Conservation (phyloP, 1,140 invertebrate species). For the Ips nitidus region DNA sequence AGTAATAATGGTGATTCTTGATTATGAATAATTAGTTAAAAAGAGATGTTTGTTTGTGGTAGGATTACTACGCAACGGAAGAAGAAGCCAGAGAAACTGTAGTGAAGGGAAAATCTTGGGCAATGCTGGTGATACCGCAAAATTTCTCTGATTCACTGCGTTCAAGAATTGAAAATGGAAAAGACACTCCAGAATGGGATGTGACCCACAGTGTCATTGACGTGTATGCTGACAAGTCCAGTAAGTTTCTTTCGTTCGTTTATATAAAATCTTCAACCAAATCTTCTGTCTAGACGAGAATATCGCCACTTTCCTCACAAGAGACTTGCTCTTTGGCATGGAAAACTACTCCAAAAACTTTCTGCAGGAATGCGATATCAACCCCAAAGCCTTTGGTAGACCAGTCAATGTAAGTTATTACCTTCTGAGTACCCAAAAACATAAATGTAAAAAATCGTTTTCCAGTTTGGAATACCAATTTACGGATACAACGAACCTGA, state of each 20-base stretch:
- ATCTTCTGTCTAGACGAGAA: slow-evolving; percentile 72
- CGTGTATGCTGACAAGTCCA: slow-evolving; percentile 89
- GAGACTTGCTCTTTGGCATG: slow-evolving; percentile 78
- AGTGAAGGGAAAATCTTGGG: slow-evolving; percentile 77
- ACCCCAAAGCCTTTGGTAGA: slow-evolving; percentile 78
- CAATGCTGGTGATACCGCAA: slow-evolving; percentile 78
- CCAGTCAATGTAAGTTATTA: slow-evolving; percentile 68
- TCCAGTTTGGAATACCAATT: slow-evolving; percentile 61
- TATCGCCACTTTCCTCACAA: slow-evolving; percentile 80
- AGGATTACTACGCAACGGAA: slow-evolving; percentile 59
- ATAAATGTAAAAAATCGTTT: slow-evolving; percentile 8
- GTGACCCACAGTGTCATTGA: slow-evolving; percentile 78
- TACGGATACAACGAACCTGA: slow-evolving; percentile 85
- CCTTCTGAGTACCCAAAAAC: slow-evolving; percentile 34
- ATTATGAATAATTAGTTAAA: too few relatives aligned
- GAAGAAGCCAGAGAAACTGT: slow-evolving; percentile 72
- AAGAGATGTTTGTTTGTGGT: slow-evolving; percentile 33
- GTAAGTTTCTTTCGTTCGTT: slow-evolving; percentile 55
- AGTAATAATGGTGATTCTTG: neutral
- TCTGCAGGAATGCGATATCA: slow-evolving; percentile 69
- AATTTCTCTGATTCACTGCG: slow-evolving; percentile 84
- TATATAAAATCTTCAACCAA: neutral
- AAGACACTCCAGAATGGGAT: slow-evolving; percentile 73
- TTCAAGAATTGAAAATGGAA: slow-evolving; percentile 65
- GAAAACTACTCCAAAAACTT: slow-evolving; percentile 72